Evolutionary conservation across 2,888 invertebrate genomes (phyloP).

Genomic region (Andrena dorsata): DNA sequence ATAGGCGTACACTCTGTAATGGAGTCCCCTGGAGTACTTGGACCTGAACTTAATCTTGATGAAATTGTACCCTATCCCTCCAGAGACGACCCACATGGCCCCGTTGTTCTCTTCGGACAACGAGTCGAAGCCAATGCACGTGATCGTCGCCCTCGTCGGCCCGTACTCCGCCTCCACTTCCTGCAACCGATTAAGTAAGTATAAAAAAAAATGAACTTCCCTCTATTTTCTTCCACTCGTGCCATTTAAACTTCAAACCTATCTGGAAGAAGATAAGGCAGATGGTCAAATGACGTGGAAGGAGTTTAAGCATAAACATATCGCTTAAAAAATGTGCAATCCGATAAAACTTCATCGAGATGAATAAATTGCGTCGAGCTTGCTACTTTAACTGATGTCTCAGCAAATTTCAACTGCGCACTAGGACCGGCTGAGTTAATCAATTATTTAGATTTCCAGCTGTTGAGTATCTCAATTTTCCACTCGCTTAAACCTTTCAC

Average conservation of each 20-base stretch:
- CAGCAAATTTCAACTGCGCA: too few species aligned
- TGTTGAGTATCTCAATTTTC: too few species aligned
- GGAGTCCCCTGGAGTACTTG: conserved; percentile 68
- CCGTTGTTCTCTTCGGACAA: conserved; percentile 68
- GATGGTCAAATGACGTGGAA: neutral
- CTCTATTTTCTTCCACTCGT: neutral
- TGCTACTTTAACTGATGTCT: too few species aligned
- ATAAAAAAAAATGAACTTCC: neutral
- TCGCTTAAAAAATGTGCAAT: too few species aligned
- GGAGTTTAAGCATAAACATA: too few species aligned
- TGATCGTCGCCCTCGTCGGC: conserved; percentile 67
- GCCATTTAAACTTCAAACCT: neutral
- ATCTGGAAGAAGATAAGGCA: neutral
- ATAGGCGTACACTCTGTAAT: conserved; percentile 72
- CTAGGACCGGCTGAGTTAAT: too few species aligned
- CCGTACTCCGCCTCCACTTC: conserved; percentile 74
- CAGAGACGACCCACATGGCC: conserved; percentile 69
- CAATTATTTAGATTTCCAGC: too few species aligned
- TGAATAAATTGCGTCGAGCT: too few species aligned
- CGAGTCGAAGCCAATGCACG: conserved; percentile 71
- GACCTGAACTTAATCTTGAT: conserved; percentile 72
- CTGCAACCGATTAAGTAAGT: conserved; percentile 49
- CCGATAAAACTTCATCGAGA: too few species aligned
- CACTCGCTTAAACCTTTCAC: too few species aligned
- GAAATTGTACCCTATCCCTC: conserved; percentile 71